Conservation (phyloP, 2,113 vertebrate genomes). For the Carollia perspicillata region DNA sequence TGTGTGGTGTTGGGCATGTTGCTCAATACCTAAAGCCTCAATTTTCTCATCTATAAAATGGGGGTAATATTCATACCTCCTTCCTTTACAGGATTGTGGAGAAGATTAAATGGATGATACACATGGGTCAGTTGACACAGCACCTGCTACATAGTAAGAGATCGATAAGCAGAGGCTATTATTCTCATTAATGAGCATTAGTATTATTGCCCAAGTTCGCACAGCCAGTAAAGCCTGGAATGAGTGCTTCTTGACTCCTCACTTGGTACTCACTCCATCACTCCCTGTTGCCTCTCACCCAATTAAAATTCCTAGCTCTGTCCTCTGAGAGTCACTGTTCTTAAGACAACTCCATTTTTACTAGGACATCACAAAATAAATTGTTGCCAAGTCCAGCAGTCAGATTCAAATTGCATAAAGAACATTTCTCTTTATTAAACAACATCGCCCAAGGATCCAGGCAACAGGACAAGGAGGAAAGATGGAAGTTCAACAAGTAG, state of each 20-base stretch:
- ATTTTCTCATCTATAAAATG: not conserved
- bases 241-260: not conserved
- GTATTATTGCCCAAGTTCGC: not conserved
- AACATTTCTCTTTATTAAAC: slow-evolving; percentile 31
- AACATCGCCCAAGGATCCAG: not conserved
- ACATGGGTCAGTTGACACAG: not conserved
- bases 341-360: slow-evolving; percentile 43
- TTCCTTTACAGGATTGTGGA: not conserved
- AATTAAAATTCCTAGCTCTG: slow-evolving; percentile 58
- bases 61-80: not conserved
- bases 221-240: not conserved
- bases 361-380: slow-evolving; percentile 59
- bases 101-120: not conserved
- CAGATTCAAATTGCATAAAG: slow-evolving; percentile 15
- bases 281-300: not conserved
- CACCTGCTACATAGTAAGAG: not conserved
- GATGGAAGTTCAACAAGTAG: not conserved
- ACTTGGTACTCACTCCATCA: not conserved
- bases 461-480: not conserved
- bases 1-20: not conserved
- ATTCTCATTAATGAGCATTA: not conserved
- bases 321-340: not conserved
- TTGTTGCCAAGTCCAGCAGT: slow-evolving; percentile 30
- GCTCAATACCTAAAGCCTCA: not conserved
- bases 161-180: not conserved